Evolutionary conservation across 2,888 invertebrate genomes (phyloP).

Genomic region (Acrocyrtus sp.): DNA sequence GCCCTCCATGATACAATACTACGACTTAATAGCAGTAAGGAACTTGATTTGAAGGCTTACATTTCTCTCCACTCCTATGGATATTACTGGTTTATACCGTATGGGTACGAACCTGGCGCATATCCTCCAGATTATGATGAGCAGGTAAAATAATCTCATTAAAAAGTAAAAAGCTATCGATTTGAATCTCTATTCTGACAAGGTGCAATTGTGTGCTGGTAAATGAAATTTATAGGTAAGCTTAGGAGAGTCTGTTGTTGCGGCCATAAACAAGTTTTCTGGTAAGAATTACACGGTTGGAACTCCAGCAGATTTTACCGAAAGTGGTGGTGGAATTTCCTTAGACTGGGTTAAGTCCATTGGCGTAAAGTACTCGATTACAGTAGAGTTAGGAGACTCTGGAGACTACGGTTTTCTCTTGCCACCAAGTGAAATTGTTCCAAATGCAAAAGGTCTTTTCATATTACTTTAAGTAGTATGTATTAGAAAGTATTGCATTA

Average conservation of each 20-base stretch:
- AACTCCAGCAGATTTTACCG: constrained; percentile 58
- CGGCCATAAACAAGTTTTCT: constrained; percentile 63
- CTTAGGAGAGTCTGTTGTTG: constrained; percentile 53
- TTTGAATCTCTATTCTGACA: constrained; percentile 27
- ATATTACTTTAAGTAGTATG: constrained; percentile 66
- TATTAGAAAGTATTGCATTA: too few relatives aligned
- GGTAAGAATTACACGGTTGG: constrained; percentile 64
- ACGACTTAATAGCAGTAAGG: constrained; percentile 44
- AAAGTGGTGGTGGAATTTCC: constrained; percentile 68
- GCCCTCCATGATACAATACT: constrained; percentile 41
- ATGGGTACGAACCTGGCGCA: constrained; percentile 61
- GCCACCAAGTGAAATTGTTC: constrained; percentile 65
- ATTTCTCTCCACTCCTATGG: constrained; percentile 64
- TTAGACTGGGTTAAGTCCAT: constrained; percentile 69
- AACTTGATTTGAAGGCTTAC: constrained; percentile 54
- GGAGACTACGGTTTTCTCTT: constrained; percentile 67
- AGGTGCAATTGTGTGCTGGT: constrained; percentile 65
- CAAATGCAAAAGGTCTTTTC: constrained; percentile 66
- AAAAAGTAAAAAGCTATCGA: constrained; percentile 1
- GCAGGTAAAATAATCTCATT: constrained; percentile 17
- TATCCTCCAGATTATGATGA: constrained; percentile 54
- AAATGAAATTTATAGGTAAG: constrained; percentile 64
- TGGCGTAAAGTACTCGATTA: constrained; percentile 68
- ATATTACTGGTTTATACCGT: constrained; percentile 65
- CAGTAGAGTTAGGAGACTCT: constrained; percentile 67